phyloP scores from a whole-genome alignment of 2,888 invertebrate genomes.

The Abscondita cerata region DNA sequence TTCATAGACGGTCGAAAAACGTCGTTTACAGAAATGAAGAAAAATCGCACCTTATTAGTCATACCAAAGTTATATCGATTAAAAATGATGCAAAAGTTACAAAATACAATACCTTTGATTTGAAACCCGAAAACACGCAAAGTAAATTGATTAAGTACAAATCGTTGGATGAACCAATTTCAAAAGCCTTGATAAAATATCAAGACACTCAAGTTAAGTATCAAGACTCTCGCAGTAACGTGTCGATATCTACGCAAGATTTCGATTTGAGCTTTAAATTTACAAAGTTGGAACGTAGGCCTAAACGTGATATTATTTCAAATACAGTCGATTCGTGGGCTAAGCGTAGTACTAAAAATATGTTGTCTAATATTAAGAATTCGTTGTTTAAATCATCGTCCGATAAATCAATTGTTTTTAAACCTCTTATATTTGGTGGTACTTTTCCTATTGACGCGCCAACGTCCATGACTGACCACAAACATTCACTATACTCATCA shows the following conservation, averaged over 20 bases:
- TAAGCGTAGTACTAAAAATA: constrained; percentile 52
- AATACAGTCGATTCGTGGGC: constrained; percentile 72
- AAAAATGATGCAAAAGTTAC: constrained; percentile 53
- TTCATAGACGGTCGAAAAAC: constrained; percentile 44
- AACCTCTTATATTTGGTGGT: constrained; percentile 81
- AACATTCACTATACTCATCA: not conserved
- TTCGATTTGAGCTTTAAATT: constrained; percentile 52
- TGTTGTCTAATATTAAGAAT: constrained; percentile 54
- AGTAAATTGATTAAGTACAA: constrained; percentile 54
- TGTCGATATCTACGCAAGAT: constrained; percentile 56
- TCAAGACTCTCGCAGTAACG: constrained; percentile 49
- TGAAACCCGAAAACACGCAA: constrained; percentile 46
- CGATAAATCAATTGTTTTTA: constrained; percentile 58
- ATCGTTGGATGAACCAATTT: constrained; percentile 52
- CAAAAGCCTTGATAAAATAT: constrained; percentile 38
- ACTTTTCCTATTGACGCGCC: constrained; percentile 88
- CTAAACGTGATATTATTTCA: constrained; percentile 64
- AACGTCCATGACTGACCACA: constrained; percentile 30
- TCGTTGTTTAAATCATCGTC: constrained; percentile 51
- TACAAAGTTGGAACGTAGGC: constrained; percentile 48
- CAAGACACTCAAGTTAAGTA: constrained; percentile 49
- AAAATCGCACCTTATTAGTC: constrained; percentile 55
- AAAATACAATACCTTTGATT: constrained; percentile 57
- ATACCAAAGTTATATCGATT: constrained; percentile 51
- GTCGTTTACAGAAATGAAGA: constrained; percentile 52